phyloP scores from a whole-genome alignment of 1,140 invertebrate genomes.

The Panonychus citri region DNA sequence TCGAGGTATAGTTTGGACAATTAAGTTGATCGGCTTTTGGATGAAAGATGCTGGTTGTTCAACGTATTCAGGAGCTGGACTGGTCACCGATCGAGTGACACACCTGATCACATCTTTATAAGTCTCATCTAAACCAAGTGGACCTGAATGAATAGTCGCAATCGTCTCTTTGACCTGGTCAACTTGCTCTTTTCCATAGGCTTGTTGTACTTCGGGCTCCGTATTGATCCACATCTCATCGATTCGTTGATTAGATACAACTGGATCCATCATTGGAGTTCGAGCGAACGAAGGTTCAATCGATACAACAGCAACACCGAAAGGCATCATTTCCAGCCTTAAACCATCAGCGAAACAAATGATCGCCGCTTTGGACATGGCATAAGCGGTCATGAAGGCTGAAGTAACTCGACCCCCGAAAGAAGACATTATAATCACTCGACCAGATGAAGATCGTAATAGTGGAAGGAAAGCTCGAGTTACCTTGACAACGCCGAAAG shows the following conservation, averaged over 20 bases:
- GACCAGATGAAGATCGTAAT: conserved; percentile 11
- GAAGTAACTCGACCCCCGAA: conserved; percentile 8
- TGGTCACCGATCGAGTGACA: not conserved
- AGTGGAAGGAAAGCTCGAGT: conserved; percentile 11
- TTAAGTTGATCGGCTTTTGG: not conserved
- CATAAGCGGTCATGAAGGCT: conserved; percentile 3
- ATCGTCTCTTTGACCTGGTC: not conserved
- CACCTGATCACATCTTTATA: not conserved
- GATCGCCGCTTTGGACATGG: conserved; percentile 12
- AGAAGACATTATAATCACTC: conserved; percentile 9
- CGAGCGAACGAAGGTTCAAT: conserved; percentile 27
- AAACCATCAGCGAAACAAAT: conserved; percentile 9
- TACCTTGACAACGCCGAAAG: conserved; percentile 9
- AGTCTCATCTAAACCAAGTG: not conserved
- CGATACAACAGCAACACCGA: conserved; percentile 25
- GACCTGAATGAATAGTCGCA: not conserved
- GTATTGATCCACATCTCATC: not conserved
- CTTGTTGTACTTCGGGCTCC: not conserved
- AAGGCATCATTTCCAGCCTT: conserved; percentile 20
- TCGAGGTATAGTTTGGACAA: not conserved
- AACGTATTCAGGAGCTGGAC: not conserved
- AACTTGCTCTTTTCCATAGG: not conserved
- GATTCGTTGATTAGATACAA: not conserved
- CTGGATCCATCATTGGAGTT: conserved; percentile 12
- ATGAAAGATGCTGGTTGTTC: not conserved